These are phyloP conservation scores for Epizoanthus illoricatus DNA, from an alignment of 92 coral and sea anemone genomes.

Conservation along the genomic window DNA sequence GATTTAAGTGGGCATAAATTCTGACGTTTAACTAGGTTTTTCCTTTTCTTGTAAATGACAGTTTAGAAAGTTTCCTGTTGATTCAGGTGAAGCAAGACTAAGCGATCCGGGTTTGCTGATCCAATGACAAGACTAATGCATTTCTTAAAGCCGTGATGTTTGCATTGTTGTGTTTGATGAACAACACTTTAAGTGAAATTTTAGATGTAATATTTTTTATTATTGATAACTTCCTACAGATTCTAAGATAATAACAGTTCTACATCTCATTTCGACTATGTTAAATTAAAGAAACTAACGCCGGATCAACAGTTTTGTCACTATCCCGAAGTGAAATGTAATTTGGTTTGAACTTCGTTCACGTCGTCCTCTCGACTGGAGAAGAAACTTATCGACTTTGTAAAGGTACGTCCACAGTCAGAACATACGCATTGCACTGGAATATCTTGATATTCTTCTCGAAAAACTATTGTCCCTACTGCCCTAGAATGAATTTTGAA, in stretches of 20 bases:
- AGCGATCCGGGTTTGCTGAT: conserved; percentile 9
- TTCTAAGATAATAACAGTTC: not conserved
- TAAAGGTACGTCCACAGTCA: not conserved
- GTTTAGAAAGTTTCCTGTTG: not conserved
- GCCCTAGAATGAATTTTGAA: no score
- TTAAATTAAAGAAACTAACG: not conserved
- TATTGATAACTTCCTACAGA: conserved; percentile 1
- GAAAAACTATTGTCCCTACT: no score
- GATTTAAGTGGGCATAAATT: not conserved
- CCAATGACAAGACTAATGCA: no score
- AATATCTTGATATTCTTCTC: no score
- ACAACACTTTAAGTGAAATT: not conserved
- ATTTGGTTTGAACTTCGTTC: not conserved
- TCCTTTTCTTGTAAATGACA: not conserved
- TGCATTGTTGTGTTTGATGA: not conserved
- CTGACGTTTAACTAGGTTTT: no score
- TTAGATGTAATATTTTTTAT: not conserved
- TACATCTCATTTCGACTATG: not conserved
- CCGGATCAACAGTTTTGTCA: not conserved
- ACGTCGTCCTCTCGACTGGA: not conserved
- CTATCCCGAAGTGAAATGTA: not conserved
- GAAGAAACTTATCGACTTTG: not conserved
- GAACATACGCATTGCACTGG: no score
- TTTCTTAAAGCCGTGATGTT: not conserved
- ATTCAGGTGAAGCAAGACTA: conserved; percentile 7